A percentile compares a stretch with the other conserved stretches of the same genome.
These are phyloP conservation scores for Drepana falcataria DNA, from an alignment of 2,888 invertebrate genomes.

Conservation along the genomic window DNA sequence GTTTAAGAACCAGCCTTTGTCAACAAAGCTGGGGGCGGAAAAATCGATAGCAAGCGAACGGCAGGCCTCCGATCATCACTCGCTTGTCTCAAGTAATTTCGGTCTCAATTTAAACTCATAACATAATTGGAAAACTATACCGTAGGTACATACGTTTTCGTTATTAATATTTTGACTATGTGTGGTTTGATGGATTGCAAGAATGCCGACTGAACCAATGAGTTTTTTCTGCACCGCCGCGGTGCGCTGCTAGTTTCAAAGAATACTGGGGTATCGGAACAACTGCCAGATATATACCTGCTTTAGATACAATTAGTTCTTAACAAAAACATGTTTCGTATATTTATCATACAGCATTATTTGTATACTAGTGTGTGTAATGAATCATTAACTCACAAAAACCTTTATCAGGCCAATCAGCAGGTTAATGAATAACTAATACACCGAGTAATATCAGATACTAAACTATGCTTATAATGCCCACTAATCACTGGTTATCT, in stretches of 20 bases:
- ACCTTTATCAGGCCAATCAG: neutral
- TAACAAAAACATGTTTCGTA: no score
- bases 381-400: neutral
- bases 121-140: constrained; percentile 13
- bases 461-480: constrained; percentile 15
- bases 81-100: constrained; percentile 55
- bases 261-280: no score
- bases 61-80: constrained; percentile 55
- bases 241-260: no score
- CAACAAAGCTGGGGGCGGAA: constrained; percentile 75
- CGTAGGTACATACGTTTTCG: no score
- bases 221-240: no score
- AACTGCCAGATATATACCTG: no score
- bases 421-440: neutral
- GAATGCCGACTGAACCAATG: no score
- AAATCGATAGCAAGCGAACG: constrained; percentile 73
- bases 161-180: no score
- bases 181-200: no score
- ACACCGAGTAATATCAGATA: neutral
- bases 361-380: neutral
- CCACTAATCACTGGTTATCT: constrained; percentile 27
- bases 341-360: neutral
- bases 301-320: no score
- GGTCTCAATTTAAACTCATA: constrained; percentile 51
- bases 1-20: constrained; percentile 78